phyloP scores from a whole-genome alignment of 2,888 invertebrate genomes.

The Trachelus tabidus region DNA sequence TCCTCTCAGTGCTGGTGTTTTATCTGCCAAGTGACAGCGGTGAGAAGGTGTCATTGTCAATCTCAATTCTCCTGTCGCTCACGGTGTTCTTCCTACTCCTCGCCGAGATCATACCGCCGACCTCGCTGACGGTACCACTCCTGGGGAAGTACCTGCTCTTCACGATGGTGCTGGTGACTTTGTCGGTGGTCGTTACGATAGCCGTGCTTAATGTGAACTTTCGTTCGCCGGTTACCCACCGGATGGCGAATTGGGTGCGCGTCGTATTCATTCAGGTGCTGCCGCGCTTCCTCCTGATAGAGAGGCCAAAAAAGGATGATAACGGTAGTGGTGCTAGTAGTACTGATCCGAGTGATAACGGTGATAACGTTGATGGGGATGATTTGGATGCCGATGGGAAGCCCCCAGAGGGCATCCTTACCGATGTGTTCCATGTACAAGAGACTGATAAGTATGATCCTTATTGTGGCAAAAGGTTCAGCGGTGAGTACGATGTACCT shows the following conservation, averaged over 20 bases:
- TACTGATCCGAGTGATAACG: slow-evolving; percentile 63
- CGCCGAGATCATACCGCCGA: slow-evolving; percentile 95
- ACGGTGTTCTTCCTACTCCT: slow-evolving; percentile 94
- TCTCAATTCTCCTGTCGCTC: slow-evolving; percentile 90
- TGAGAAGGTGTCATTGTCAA: slow-evolving; percentile 96
- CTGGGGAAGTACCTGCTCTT: slow-evolving; percentile 93
- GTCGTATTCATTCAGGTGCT: slow-evolving; percentile 86
- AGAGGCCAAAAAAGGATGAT: slow-evolving; percentile 86
- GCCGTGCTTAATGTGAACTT: slow-evolving; percentile 94
- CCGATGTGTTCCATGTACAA: slow-evolving; percentile 81
- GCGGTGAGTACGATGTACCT: slow-evolving; percentile 81
- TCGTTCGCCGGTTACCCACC: slow-evolving; percentile 91
- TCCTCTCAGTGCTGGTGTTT: slow-evolving; percentile 96
- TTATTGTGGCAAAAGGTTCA: slow-evolving; percentile 72
- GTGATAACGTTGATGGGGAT: slow-evolving; percentile 68
- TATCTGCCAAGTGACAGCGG: slow-evolving; percentile 98
- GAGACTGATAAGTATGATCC: slow-evolving; percentile 76
- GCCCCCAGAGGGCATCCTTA: slow-evolving; percentile 75
- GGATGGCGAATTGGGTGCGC: slow-evolving; percentile 92
- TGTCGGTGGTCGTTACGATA: slow-evolving; percentile 93
- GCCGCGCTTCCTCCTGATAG: slow-evolving; percentile 88
- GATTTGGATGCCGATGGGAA: slow-evolving; percentile 71
- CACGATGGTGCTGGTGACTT: slow-evolving; percentile 93
- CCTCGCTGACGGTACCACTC: slow-evolving; percentile 90
- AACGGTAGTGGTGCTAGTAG: slow-evolving; percentile 38